Evolutionary conservation across 2,888 invertebrate species (phyloP).

Genomic region (Junonia oenone): DNA sequence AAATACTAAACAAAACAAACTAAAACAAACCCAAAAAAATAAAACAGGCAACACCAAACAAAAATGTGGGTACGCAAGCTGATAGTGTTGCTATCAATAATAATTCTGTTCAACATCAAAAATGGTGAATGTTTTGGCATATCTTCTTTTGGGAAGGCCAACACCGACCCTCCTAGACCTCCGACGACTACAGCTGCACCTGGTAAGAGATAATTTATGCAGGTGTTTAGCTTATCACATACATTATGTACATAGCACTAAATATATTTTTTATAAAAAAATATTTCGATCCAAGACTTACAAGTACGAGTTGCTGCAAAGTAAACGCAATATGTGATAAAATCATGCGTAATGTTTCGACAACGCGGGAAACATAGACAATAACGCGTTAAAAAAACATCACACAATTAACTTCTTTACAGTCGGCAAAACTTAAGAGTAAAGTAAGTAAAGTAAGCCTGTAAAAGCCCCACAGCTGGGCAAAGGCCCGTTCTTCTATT

Average conservation of each 20-base stretch:
- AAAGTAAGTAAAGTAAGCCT: too few species aligned
- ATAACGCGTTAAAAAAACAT: too few species aligned
- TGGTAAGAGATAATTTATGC: slow-evolving; percentile 57
- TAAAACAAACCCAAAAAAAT: background rate
- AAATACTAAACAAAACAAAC: background rate
- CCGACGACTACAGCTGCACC: slow-evolving; percentile 57
- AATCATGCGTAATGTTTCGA: too few species aligned
- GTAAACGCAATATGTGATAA: too few species aligned
- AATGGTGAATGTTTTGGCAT: slow-evolving; percentile 53
- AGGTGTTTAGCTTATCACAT: slow-evolving; percentile 29
- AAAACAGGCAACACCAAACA: background rate
- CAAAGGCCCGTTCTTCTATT: too few species aligned
- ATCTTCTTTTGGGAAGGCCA: slow-evolving; percentile 66
- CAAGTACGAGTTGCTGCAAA: too few species aligned
- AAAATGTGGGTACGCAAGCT: slow-evolving; percentile 23
- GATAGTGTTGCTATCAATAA: slow-evolving; percentile 34
- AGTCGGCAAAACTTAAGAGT: too few species aligned
- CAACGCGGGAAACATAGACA: too few species aligned
- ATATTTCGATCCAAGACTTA: too few species aligned
- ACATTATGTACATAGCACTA: background rate
- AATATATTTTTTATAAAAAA: too few species aligned
- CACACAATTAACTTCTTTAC: too few species aligned
- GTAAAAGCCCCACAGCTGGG: too few species aligned
- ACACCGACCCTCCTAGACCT: slow-evolving; percentile 63
- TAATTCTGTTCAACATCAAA: slow-evolving; percentile 38